Percentiles rank a stretch among this genome's conserved stretches.
Evolutionary conservation across 2,113 vertebrate genomes (phyloP).

Genomic region (Microcebus griseorufus): DNA sequence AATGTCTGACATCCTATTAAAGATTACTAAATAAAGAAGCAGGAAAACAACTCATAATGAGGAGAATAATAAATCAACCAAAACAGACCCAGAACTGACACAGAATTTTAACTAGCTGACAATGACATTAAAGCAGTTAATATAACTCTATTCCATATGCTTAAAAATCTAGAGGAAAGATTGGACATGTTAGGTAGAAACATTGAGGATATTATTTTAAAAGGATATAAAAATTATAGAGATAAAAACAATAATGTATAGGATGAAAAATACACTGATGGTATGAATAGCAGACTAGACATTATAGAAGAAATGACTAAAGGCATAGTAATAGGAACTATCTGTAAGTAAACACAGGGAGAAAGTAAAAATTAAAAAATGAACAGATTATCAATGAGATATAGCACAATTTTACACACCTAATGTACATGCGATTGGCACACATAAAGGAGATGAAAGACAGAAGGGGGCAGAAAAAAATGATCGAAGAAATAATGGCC

Average conservation of each 20-base stretch:
- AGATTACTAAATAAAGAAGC: background rate
- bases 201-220: background rate
- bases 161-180: background rate
- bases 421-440: background rate
- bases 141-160: background rate
- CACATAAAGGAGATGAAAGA: background rate
- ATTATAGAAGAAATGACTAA: background rate
- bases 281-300: background rate
- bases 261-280: background rate
- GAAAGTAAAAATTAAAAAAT: background rate
- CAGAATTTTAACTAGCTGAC: background rate
- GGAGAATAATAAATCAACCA: background rate
- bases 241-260: background rate
- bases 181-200: background rate
- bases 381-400: background rate
- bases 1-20: background rate
- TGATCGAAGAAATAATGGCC: background rate
- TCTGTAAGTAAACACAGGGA: background rate
- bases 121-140: background rate
- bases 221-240: background rate
- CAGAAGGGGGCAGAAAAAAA: background rate
- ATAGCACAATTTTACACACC: background rate
- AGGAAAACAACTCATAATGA: background rate
- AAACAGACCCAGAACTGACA: background rate
- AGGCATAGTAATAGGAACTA: background rate